These are phyloP conservation scores for Strigamia transsilvanica DNA, from an alignment of 2,888 invertebrate species.

Conservation along the genomic window DNA sequence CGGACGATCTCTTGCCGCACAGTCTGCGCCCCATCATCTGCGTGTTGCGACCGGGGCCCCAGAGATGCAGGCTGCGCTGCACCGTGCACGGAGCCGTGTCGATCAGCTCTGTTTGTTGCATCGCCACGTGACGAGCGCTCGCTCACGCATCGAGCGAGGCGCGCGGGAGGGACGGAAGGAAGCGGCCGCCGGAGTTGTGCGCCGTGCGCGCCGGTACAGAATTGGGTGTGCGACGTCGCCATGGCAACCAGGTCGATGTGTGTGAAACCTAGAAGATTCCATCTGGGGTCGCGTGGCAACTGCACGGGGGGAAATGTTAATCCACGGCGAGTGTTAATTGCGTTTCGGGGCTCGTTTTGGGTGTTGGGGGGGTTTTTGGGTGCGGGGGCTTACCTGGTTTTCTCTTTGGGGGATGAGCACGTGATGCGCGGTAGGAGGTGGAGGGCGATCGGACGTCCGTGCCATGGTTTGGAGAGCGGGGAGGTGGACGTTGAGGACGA, in stretches of 20 bases:
- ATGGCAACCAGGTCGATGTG: constrained; percentile 41
- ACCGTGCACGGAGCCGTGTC: not conserved
- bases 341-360: no score
- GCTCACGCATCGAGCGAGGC: not conserved
- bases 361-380: no score
- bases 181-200: no score
- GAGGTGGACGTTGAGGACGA: not conserved
- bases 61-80: constrained; percentile 52
- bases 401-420: constrained; percentile 11
- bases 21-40: constrained; percentile 50
- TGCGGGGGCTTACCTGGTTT: constrained; percentile 23
- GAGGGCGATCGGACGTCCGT: not conserved
- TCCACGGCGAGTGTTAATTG: not conserved
- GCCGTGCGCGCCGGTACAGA: not conserved
- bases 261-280: constrained; percentile 41
- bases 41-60: constrained; percentile 54
- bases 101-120: not conserved
- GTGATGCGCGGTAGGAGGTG: not conserved
- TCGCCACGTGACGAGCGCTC: not conserved
- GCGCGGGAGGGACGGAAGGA: no score
- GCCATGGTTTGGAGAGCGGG: not conserved
- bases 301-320: constrained; percentile 38
- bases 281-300: constrained; percentile 39
- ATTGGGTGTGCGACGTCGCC: constrained; percentile 29
- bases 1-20: constrained; percentile 55